Evolutionary conservation across 1,140 invertebrate genomes (phyloP).

Genomic region (Aporrectodea caliginosa): DNA sequence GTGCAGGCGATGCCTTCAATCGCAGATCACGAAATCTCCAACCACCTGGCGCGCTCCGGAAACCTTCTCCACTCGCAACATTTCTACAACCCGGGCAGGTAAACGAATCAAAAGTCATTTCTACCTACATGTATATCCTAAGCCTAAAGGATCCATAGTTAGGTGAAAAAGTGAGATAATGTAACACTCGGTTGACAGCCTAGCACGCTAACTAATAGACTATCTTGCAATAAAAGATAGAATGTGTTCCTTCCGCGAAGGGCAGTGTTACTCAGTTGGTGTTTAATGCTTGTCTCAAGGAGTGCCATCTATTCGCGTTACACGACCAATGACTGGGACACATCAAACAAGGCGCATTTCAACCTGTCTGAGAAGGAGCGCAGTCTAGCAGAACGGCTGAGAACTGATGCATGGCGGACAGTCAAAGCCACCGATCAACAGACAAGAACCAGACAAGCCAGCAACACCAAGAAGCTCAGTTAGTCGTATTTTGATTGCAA

Average conservation of each 20-base stretch:
- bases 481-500: conserved; percentile 28
- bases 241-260: no score
- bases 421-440: conserved; percentile 53
- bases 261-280: no score
- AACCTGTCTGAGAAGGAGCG: conserved; percentile 78
- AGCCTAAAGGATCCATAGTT: no score
- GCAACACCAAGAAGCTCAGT: conserved; percentile 54
- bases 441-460: conserved; percentile 52
- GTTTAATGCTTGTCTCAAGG: no score
- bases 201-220: no score
- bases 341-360: conserved; percentile 76
- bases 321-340: conserved; percentile 84
- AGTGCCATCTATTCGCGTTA: conserved; percentile 61
- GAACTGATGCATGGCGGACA: conserved; percentile 52
- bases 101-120: no score
- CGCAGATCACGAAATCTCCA: conserved; percentile 13
- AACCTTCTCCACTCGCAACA: conserved; percentile 2
- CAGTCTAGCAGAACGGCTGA: conserved; percentile 70
- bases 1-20: neutral
- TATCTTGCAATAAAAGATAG: no score
- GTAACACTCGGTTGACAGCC: no score
- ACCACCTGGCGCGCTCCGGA: conserved; percentile 3
- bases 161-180: no score
- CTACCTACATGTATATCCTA: no score
- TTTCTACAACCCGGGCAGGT: conserved; percentile 3